Conservation (phyloP, 2,113 vertebrate species). For the Labeo rohita region DNA sequence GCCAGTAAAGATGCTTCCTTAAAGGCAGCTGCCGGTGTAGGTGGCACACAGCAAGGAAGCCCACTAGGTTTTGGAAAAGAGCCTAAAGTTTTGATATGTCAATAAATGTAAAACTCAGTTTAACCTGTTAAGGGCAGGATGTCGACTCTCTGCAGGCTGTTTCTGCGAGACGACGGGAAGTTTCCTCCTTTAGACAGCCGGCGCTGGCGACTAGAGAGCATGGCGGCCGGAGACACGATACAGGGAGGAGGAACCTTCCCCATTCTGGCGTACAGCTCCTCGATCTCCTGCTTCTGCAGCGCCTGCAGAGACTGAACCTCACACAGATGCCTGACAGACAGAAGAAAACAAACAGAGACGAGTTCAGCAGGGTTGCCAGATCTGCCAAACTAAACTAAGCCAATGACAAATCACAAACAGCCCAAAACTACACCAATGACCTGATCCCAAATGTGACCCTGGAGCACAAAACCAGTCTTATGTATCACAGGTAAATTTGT, state of each 20-base stretch:
- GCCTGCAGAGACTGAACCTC: constrained; percentile 91
- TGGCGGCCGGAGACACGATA: constrained; percentile 89
- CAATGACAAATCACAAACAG: too few relatives aligned
- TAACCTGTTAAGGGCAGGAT: constrained; percentile 78
- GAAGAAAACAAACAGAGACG: too few relatives aligned
- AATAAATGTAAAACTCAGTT: background rate
- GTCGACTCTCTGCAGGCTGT: constrained; percentile 94
- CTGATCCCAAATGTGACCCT: too few relatives aligned
- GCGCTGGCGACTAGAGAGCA: constrained; percentile 90
- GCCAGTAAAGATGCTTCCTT: too few relatives aligned
- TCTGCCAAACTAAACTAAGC: too few relatives aligned
- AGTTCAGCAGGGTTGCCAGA: too few relatives aligned
- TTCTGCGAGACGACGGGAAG: constrained; percentile 86
- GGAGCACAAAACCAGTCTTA: too few relatives aligned
- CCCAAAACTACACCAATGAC: too few relatives aligned
- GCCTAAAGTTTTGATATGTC: too few relatives aligned
- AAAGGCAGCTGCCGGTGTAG: background rate
- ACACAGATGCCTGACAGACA: constrained; percentile 80
- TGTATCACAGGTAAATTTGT: too few relatives aligned
- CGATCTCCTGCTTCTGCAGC: constrained; percentile 92
- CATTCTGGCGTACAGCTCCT: constrained; percentile 88
- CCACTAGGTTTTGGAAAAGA: too few relatives aligned
- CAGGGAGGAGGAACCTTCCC: constrained; percentile 91
- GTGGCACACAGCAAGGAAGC: background rate
- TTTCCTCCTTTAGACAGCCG: constrained; percentile 89